These are phyloP conservation scores for Rynchops niger DNA, from an alignment of 2,113 vertebrate species.

Conservation along the genomic window DNA sequence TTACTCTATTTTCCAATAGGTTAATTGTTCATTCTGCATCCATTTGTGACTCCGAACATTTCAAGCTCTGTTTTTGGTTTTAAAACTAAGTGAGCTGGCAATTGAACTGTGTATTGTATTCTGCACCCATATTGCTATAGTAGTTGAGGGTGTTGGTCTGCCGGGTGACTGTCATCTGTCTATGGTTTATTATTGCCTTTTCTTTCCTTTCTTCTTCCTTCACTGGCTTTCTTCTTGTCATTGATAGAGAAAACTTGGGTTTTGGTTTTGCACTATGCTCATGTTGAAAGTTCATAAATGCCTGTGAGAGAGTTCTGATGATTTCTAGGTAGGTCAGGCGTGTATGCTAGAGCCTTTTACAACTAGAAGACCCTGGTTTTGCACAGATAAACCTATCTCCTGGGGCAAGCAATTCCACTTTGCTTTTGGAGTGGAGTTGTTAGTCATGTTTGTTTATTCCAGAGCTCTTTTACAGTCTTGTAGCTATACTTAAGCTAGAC, in stretches of 20 bases:
- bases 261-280: not conserved
- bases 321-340: not conserved
- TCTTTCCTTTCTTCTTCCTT: not conserved
- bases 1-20: not conserved
- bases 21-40: not conserved
- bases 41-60: not conserved
- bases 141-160: not conserved
- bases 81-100: not conserved
- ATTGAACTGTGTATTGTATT: not conserved
- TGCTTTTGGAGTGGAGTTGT: not conserved
- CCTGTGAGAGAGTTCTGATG: not conserved
- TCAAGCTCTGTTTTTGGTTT: not conserved
- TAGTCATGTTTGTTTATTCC: not conserved
- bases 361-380: not conserved
- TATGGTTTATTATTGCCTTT: not conserved
- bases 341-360: not conserved
- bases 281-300: not conserved
- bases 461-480: not conserved
- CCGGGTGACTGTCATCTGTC: not conserved
- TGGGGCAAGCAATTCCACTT: not conserved
- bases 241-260: not conserved
- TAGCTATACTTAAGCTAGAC: not conserved
- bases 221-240: not conserved
- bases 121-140: rapidly evolving
- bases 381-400: not conserved